Evolutionary conservation across 1,140 invertebrate species (phyloP), one percentile per base, ranked within the genome.

Genomic region (Macrobrachium rosenbergii): DNA sequence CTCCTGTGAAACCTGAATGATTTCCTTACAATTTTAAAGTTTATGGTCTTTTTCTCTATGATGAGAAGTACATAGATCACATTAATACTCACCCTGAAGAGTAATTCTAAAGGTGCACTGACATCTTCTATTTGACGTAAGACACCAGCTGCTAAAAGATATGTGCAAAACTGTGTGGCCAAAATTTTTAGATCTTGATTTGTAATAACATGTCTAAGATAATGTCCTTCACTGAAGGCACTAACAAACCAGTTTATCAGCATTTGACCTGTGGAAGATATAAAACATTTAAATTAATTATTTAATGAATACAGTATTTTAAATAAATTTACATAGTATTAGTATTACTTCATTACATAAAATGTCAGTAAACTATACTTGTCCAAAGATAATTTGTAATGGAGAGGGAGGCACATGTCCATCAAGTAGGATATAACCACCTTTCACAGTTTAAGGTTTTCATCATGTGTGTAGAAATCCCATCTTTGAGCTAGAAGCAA

Each of bases 71-170:
- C 37, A 78, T 37, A 69, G 16, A 52, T 58, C 16, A 52, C 23
- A 75, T 21, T 63, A 63, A n/a, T n/a, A 91, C 92, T 93, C 94
- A 98, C 97, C 94, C 95, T 95, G 92, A 97, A 97, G 86, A 95
- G 92, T 87, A 93, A 93, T 90, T 95, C 94, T 10, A 93, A 92
- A 60, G 93, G 91, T 69, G 93, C 93, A 92, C 94, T 93, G 90
- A 94, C 95, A 89, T 96, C 94, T n/a, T 94, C 93, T 89, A 96
- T 94, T 91, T 96, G 95, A 84, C 94, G 94, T 11, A 98, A 92
- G 23, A 98, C 95, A 0, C 97, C 96, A 76, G 96, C 95, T 62
- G 96, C 95, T n/a, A 98, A 92, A n/a, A 98, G 93, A 92, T 97
- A 95, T 0, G 96, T 96, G 91, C 96, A 98, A 91, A 97, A 96